Base-by-base conservation (phyloP, 2,888 invertebrate genomes). In the Agrochola circellaris region DNA sequence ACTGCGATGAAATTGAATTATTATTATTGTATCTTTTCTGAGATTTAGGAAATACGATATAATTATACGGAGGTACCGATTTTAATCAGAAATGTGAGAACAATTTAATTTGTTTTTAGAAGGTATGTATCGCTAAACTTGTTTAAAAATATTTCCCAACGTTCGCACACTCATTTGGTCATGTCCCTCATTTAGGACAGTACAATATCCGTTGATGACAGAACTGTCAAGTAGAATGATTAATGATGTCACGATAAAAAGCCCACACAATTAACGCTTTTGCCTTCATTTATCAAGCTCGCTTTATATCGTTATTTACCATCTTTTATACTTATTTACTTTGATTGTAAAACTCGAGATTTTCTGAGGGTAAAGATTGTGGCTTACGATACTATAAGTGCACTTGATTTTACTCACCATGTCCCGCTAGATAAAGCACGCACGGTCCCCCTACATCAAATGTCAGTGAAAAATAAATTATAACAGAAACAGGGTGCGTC, bases 401-500 rank as follows among this genome's bases (percentile, higher is more conserved):
- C 62, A 83, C 45, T 81, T 65, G 34, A 81, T 72, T 64, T 67
- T 60, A 38, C 54, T 38, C 11, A 68, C 85, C 69, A 83, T 90
- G 87, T 91, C 90, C 90, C 77, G 67, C 79, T 85, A 91, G 92
- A 93, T 93, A 93, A 88, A 88, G 89, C 93, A 93, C 92, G 93
- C 88, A 87, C 90, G 89, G 92, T 88, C 86, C 89, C 94, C 95
- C 93, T 93, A 91, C 80, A 80, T 80, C 86, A 77, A 89, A 89
- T 84, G 88, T 83, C 90, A 86, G 84, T 88, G 91, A 89, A 92
- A 92, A 92, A 95, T 95, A 95, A 95, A 95, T 95, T 94, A 96
- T 92, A 88, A 84, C 86, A 62, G 87, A 86, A 87, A 87, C 92
- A 89, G 95, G 95, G 95, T 92, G 94, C 92, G 95, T 95, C 95